Evolutionary conservation across 1,140 invertebrate genomes (phyloP).

Genomic region (Zaprionus vittiger): DNA sequence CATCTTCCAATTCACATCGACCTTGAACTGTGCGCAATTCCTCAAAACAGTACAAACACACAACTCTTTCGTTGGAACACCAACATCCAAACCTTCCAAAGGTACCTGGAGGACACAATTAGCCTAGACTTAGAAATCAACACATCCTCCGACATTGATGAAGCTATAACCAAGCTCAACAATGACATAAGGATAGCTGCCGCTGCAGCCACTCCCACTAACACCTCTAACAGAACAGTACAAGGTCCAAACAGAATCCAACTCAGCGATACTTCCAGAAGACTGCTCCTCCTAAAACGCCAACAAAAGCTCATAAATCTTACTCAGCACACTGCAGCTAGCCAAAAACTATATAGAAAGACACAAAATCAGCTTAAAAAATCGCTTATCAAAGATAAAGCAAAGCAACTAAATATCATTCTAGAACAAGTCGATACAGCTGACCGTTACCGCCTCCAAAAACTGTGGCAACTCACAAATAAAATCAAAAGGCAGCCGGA

Average conservation of each 20-base stretch:
- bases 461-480: slow-evolving; percentile 17
- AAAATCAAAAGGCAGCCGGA: slow-evolving; percentile 1
- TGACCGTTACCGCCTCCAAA: not conserved
- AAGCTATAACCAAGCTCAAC: not conserved
- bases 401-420: not conserved
- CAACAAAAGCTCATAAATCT: not conserved
- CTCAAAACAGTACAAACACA: not conserved
- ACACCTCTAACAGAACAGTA: not conserved
- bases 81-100: slow-evolving; percentile 1
- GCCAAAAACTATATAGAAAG: not conserved
- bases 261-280: not conserved
- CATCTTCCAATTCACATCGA: not conserved
- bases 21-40: too few species aligned
- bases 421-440: not conserved
- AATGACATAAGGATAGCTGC: not conserved
- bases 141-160: not conserved
- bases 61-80: not conserved
- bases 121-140: not conserved
- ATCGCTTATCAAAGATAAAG: not conserved
- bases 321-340: not conserved
- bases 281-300: not conserved
- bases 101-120: not conserved
- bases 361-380: not conserved
- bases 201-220: not conserved
- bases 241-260: not conserved